Evolutionary conservation across 2,797 vertebrate species (phyloP).

Genomic region (Alca torda): DNA sequence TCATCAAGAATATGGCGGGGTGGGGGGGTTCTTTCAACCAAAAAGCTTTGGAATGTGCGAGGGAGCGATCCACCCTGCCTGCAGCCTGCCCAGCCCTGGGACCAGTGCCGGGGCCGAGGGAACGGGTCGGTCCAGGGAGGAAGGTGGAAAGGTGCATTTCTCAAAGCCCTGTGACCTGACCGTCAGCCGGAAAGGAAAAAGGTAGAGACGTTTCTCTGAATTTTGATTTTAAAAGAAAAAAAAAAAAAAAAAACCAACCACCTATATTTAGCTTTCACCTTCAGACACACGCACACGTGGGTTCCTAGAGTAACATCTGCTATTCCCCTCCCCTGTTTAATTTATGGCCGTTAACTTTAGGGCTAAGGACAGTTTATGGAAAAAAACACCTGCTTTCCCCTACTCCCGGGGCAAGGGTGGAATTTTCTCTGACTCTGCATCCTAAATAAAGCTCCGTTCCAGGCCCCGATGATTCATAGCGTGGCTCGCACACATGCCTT

Average conservation of each 20-base stretch:
- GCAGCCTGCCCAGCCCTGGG: background rate
- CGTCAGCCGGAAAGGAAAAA: background rate
- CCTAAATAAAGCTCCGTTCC: conserved; percentile 58
- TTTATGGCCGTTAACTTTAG: conserved; percentile 54
- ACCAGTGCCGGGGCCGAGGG: background rate
- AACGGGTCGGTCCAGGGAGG: fast-evolving
- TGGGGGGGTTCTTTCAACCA: background rate
- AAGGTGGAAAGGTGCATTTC: background rate
- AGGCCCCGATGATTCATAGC: conserved; percentile 56
- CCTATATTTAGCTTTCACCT: conserved; percentile 12
- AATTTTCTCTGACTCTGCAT: conserved; percentile 63
- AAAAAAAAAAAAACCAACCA: background rate
- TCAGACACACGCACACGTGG: background rate
- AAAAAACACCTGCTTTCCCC: conserved; percentile 71
- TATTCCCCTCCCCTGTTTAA: conserved; percentile 1
- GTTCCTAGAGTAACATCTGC: conserved; percentile 54
- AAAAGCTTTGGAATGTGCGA: fast-evolving
- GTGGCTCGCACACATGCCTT: conserved; percentile 58
- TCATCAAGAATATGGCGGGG: fast-evolving
- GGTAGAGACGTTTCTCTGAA: fast-evolving
- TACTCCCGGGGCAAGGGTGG: conserved; percentile 45
- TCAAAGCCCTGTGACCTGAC: fast-evolving
- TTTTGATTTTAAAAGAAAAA: background rate
- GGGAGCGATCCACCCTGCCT: fast-evolving
- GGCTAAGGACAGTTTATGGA: conserved; percentile 71